Evolutionary conservation across 1,140 invertebrate species (phyloP), one percentile per base, ranked within the genome.

Genomic region (Calliopsis andreniformis): DNA sequence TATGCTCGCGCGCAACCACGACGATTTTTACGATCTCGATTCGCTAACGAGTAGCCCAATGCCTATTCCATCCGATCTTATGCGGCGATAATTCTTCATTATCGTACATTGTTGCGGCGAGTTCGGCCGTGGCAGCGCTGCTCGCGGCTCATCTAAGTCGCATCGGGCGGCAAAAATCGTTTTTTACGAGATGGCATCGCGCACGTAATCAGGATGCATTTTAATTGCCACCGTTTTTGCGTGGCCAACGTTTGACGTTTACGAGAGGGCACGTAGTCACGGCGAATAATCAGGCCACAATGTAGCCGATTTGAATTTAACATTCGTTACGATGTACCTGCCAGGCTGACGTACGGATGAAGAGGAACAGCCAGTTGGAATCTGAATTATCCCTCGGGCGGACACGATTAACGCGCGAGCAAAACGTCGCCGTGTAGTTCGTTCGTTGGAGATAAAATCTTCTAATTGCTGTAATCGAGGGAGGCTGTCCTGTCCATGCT

Each of bases 71-170:
- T 66, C 66, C 42, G 45, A 78, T 87, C 90, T 91, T 91, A 91
- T 87, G 88, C 87, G 89, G 87, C 86, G 90, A 92, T 92, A 92
- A 92, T 92, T 92, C 90, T 92, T 92, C 91, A 92, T 92, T 92
- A 92, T 90, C 87, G 90, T 88, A 91, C 89, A 92, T 92, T 92
- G 90, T 92, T 91, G 89, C 88, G 87, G 75, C 20, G 56, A 49
- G 55, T 18, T 25, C 51, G 56, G n/a, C 56, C 75, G 25, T 35
- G 67, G 30, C 64, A 61, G 56, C 45, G 30, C n/a, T 28, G 42
- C 30, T 18, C 39, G 8, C 53, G 25, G 71, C 59, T 76, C 79
- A 43, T 77, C 80, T 81, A 82, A 82, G 68, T 73, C n/a, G 20
- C 53, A 45, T 20, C 10, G 28, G 30, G 23, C 58, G 35, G n/a